Percentiles rank a stretch among this genome's conserved stretches.
Conservation (phyloP, 2,888 invertebrate genomes). For the Trypoxylon attenuatum region DNA sequence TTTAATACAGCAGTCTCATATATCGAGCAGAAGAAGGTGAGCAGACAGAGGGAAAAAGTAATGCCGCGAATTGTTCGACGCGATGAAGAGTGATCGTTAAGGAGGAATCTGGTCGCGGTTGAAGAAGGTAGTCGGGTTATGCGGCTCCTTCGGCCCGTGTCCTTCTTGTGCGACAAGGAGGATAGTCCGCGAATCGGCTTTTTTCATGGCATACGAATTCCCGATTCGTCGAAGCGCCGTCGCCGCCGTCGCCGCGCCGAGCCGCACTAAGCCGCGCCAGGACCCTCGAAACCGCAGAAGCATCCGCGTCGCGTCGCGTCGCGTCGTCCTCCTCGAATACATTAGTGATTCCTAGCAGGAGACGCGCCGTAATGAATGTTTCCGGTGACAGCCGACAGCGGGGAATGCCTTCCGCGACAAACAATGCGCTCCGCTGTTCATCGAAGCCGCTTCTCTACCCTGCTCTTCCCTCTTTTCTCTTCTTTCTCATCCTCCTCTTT, state of each 20-base stretch:
- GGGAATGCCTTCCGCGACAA: slow-evolving; percentile 68
- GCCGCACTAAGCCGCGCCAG: too few relatives aligned
- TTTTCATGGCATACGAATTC: slow-evolving; percentile 58
- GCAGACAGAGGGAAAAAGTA: too few relatives aligned
- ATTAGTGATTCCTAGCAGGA: slow-evolving; percentile 68
- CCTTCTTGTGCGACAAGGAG: slow-evolving; percentile 45
- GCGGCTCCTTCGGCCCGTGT: too few relatives aligned
- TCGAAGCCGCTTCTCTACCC: slow-evolving; percentile 49
- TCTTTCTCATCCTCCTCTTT: too few relatives aligned
- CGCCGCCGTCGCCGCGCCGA: too few relatives aligned
- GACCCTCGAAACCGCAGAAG: slow-evolving; percentile 37
- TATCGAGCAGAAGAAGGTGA: too few relatives aligned
- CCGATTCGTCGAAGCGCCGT: slow-evolving; percentile 63
- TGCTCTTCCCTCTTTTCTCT: slow-evolving; percentile 23
- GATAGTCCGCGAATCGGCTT: slow-evolving; percentile 25
- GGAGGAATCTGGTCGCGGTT: slow-evolving; percentile 36
- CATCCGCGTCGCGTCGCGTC: too few relatives aligned
- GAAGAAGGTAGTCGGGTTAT: slow-evolving; percentile 12
- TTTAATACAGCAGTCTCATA: too few relatives aligned
- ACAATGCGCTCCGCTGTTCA: slow-evolving; percentile 66
- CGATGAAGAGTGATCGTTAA: slow-evolving; percentile 27
- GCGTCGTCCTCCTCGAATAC: slow-evolving; percentile 57
- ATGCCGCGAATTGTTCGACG: slow-evolving; percentile 19
- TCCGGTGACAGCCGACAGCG: slow-evolving; percentile 69
- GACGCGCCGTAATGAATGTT: slow-evolving; percentile 70